Evolutionary conservation across 2,797 vertebrate species (phyloP), one percentile per base, ranked within the genome.

Genomic region (Enteromius mattozi): DNA sequence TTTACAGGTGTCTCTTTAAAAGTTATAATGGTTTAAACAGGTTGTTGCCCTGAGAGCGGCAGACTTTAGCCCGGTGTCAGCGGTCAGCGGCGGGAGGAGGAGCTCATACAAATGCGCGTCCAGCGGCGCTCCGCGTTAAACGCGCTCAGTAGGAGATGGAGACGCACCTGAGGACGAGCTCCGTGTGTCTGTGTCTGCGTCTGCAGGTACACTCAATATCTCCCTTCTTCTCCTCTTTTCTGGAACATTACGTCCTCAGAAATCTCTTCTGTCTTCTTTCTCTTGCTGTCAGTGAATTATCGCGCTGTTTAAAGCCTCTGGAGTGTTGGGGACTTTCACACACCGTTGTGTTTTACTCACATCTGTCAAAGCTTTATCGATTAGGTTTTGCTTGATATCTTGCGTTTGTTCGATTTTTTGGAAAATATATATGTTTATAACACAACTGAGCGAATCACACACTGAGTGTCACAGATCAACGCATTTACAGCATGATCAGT

Each of bases 151-250:
- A 16, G 49, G 65, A 91, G 92, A 90, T 86, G 93, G 90, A 90
- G 90, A 88, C 92, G 72, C 82, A 70, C 75, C 74, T 78, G 82
- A 84, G 75, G 75, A 78, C 17, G 75, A 84, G 37, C 93, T 94
- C 94, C 93, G 93, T 90, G 87, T 89, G 89, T 92, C 89, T 90
- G 89, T 93, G 92, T 91, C 90, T 94, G 93, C 92, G 92, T 91
- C 90, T 94, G 93, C 92, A 91, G 90, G 89, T 94, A 93, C 84
- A 88, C 91, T 86, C 87, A 87, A 76, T 86, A 81, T 89, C 85
- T 84, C 86, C 71, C 7, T 51, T 78, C 86, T 59, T 72, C 76
- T 79, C 81, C 82, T 84, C 35, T 85, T 85, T 79, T 75, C 35
- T 83, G 71, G 65, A 66, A 6, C 56, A 75, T 56, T 54, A 3